phyloP scores from a whole-genome alignment of 2,888 invertebrate genomes.

The Tiphia femorata region DNA sequence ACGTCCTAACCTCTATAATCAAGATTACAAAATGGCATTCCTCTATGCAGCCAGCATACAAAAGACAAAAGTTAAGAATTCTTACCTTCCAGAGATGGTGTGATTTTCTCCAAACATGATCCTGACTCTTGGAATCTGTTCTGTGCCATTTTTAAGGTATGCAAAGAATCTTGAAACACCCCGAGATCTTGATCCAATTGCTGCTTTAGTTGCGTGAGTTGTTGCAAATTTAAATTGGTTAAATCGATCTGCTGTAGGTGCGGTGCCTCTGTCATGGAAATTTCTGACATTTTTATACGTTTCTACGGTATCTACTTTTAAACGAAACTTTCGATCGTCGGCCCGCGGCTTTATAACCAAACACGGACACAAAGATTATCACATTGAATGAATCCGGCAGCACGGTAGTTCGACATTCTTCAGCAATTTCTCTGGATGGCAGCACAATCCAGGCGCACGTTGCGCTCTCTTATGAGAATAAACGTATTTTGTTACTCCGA shows the following conservation, averaged over 20 bases:
- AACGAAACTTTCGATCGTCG: constrained; percentile 34
- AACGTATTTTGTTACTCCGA: too few relatives aligned
- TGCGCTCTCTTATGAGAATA: too few relatives aligned
- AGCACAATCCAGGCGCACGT: too few relatives aligned
- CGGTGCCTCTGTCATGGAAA: constrained; percentile 75
- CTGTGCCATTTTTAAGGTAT: constrained; percentile 91
- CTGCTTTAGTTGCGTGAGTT: constrained; percentile 86
- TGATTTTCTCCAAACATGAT: constrained; percentile 85
- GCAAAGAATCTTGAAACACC: constrained; percentile 90
- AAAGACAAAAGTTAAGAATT: not conserved
- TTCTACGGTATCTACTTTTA: not conserved
- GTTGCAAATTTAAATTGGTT: constrained; percentile 82
- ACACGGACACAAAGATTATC: too few relatives aligned
- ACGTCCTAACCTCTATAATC: constrained; percentile 36
- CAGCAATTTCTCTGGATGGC: too few relatives aligned
- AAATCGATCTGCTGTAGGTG: constrained; percentile 85
- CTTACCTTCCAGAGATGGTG: constrained; percentile 78
- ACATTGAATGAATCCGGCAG: too few relatives aligned
- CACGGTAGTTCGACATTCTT: too few relatives aligned
- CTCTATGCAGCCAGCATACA: too few relatives aligned
- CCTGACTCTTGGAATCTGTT: constrained; percentile 90
- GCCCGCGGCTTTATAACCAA: constrained; percentile 27
- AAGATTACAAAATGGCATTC: not conserved
- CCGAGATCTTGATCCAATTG: constrained; percentile 92
- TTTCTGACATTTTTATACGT: constrained; percentile 71